Evolutionary conservation across 2,113 vertebrate genomes (phyloP), one percentile per base, ranked within the genome.

Genomic region (Myrmecophaga tridactyla): DNA sequence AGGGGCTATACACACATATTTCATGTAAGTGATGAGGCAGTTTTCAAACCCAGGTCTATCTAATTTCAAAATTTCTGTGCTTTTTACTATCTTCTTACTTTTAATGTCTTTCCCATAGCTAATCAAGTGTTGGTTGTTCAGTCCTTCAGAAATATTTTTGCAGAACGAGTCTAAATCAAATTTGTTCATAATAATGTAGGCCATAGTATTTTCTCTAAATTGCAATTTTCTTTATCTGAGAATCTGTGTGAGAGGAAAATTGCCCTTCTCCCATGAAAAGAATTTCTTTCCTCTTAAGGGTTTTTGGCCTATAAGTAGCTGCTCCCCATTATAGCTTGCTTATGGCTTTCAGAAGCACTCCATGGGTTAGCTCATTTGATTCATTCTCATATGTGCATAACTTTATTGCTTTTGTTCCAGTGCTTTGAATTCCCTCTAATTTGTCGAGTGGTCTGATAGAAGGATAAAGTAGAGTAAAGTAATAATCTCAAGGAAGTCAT

Each of bases 401-500:
- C 51, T 91, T 94, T 94, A 90, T 96, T 58, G 0, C 90, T 96
- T 96, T 94, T 86, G 87, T 94, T 84, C 86, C 62, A 80, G 46
- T 95, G 56, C 62, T 94, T 77, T 84, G 56, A 92, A 56, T 83
- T 92, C 10, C 46, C 60, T 95, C 77, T 94, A 92, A 92, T 97
- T 91, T 96, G 43, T 96, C 1, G 15, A 86, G 77, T 86, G 94
- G 85, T 94, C 82, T 0, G 0, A 81, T 89, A 95, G 69, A 96
- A n/a, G 80, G 92, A 92, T 95, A 90, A 95, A 96, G 60, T 82
- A 46, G 43, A 90, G 11, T 81, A 78, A 95, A 93, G 73, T 76
- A 94, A 94, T 94, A 90, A 92, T 96, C 63, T 84, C 48, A 53
- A 82, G 84, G 48, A 95, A 96, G 72, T 95, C 77, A 92, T 97